Conservation (phyloP, 2,113 vertebrate genomes). For the Syrrhaptes paradoxus region DNA sequence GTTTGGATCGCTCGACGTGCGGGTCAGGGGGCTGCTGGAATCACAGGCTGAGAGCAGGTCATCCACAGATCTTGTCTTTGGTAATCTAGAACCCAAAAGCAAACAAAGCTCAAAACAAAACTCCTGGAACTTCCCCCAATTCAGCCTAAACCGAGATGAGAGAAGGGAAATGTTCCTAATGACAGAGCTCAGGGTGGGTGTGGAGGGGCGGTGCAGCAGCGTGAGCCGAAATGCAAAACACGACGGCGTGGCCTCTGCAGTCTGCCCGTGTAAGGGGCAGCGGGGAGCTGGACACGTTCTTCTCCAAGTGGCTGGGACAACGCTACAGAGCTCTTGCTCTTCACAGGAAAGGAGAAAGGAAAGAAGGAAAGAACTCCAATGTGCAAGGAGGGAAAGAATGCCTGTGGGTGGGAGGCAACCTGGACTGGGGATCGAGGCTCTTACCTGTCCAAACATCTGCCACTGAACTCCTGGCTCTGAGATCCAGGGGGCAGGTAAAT, state of each 20-base stretch:
- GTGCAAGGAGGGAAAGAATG: not conserved
- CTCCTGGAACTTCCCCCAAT: not conserved
- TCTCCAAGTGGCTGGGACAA: not conserved
- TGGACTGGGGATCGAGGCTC: not conserved
- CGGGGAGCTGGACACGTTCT: not conserved
- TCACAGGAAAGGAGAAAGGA: not conserved
- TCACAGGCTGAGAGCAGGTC: conserved; percentile 92
- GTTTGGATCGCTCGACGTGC: conserved; percentile 97
- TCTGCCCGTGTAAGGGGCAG: not conserved
- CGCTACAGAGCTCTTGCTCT: not conserved
- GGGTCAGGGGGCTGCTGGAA: conserved; percentile 87
- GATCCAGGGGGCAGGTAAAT: conserved; percentile 85
- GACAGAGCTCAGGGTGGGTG: not conserved
- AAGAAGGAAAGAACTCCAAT: not conserved
- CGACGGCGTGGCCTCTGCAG: fast-evolving
- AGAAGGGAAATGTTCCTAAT: not conserved
- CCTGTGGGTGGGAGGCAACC: not conserved
- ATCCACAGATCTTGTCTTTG: conserved; percentile 97
- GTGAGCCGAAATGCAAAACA: not conserved
- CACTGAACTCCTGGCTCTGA: conserved; percentile 89
- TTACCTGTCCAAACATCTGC: conserved; percentile 92
- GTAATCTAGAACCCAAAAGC: conserved; percentile 80
- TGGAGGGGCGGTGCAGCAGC: not conserved
- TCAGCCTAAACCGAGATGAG: not conserved
- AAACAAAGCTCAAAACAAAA: not conserved